phyloP scores from a whole-genome alignment of 2,797 vertebrate species.

The Clangula hyemalis region DNA sequence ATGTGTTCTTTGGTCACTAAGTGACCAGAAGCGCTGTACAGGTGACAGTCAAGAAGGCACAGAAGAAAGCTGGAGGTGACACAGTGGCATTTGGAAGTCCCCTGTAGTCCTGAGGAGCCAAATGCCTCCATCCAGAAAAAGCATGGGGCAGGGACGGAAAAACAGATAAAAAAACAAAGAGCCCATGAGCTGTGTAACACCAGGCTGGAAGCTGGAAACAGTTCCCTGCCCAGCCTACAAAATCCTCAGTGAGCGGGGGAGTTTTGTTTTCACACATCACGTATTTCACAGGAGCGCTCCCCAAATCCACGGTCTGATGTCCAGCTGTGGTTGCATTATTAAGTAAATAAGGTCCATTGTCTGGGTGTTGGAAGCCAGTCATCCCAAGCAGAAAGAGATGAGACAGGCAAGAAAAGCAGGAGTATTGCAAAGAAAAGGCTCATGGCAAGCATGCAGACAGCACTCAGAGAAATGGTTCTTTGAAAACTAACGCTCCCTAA shows the following conservation, averaged over 20 bases:
- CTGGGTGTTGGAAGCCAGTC: not conserved
- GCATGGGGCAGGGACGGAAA: not conserved
- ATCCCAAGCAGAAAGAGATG: conserved; percentile 34
- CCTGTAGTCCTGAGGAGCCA: not conserved
- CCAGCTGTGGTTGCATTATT: not conserved
- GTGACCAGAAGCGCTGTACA: not conserved
- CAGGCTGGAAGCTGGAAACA: not conserved
- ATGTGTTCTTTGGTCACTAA: not conserved
- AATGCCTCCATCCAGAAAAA: not conserved
- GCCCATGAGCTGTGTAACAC: not conserved
- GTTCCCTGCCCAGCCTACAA: not conserved
- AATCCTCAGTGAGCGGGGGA: not conserved
- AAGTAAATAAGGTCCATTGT: conserved; percentile 24
- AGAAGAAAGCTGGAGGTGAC: not conserved
- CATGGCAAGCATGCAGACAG: not conserved
- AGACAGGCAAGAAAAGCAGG: not conserved
- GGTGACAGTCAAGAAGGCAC: not conserved
- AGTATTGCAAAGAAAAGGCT: not conserved
- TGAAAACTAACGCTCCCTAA: not conserved
- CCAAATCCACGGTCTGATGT: not conserved
- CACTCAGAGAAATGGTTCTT: not conserved
- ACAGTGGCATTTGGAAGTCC: too few relatives aligned
- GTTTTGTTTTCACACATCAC: not conserved
- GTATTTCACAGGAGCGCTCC: not conserved
- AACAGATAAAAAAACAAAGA: not conserved